These are phyloP conservation scores for Chloromyia formosa DNA, from an alignment of 2,888 invertebrate genomes.

Conservation along the genomic window DNA sequence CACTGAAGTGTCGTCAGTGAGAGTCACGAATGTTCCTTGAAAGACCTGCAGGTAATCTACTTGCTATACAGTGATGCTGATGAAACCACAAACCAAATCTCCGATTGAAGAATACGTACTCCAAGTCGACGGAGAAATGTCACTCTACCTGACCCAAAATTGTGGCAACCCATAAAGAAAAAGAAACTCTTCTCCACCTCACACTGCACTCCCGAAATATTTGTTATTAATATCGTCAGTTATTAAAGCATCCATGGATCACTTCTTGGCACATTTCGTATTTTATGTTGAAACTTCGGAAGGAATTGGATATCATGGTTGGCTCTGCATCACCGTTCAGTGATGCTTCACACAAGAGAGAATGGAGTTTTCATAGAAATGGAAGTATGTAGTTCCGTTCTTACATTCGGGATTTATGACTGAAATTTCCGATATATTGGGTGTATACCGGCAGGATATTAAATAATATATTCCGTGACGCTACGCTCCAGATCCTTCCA, in stretches of 20 bases:
- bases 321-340: background rate
- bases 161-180: background rate
- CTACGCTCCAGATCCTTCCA: background rate
- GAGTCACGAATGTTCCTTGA: no score
- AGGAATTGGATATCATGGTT: background rate
- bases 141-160: no score
- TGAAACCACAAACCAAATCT: no score
- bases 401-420: slow-evolving; percentile 32
- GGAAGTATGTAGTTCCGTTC: slow-evolving; percentile 26
- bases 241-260: slow-evolving; percentile 47
- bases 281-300: background rate
- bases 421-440: slow-evolving; percentile 48
- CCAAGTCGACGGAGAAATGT: no score
- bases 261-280: slow-evolving; percentile 10
- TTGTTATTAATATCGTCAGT: slow-evolving; percentile 53
- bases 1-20: no score
- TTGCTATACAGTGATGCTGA: no score
- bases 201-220: slow-evolving; percentile 45
- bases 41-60: no score
- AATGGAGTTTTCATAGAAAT: slow-evolving; percentile 12
- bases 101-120: no score
- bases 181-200: background rate
- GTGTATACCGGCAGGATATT: slow-evolving; percentile 52
- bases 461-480: slow-evolving; percentile 54
- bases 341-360: background rate